These are phyloP conservation scores for Boulengerochromis microlepis DNA, from an alignment of 2,113 vertebrate genomes.

Conservation along the genomic window DNA sequence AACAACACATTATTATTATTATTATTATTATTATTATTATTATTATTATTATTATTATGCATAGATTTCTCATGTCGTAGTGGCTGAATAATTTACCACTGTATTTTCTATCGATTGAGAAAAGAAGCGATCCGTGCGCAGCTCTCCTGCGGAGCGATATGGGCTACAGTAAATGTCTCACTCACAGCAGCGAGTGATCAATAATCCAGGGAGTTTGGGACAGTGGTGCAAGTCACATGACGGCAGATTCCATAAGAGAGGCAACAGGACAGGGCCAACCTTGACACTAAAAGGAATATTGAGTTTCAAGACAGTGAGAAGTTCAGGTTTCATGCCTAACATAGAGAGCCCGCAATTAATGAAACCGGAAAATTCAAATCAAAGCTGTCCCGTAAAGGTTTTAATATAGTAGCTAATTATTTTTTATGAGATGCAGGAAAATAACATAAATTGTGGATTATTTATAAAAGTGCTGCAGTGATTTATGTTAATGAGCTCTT, in stretches of 20 bases:
- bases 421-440: not conserved
- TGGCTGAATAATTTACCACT: conserved; percentile 30
- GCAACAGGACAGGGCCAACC: conserved; percentile 48
- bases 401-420: not conserved
- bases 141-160: conserved; percentile 3
- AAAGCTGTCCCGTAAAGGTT: not conserved
- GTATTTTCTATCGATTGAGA: conserved; percentile 23
- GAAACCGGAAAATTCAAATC: conserved; percentile 36
- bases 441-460: not conserved
- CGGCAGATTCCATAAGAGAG: conserved; percentile 57
- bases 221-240: conserved; percentile 44
- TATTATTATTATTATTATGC: not conserved
- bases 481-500: not conserved
- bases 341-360: conserved; percentile 58
- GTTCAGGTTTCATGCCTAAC: conserved; percentile 58
- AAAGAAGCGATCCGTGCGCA: not conserved
- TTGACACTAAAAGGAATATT: conserved; percentile 68
- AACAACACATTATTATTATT: not conserved
- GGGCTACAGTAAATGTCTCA: conserved; percentile 43
- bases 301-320: conserved; percentile 58
- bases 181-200: conserved; percentile 42
- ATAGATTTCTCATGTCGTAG: not conserved
- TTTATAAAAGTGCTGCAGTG: not conserved
- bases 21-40: not conserved
- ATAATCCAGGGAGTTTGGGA: conserved; percentile 50